Conservation (phyloP, 2,113 vertebrate species). For the Phrynocephalus versicolor region DNA sequence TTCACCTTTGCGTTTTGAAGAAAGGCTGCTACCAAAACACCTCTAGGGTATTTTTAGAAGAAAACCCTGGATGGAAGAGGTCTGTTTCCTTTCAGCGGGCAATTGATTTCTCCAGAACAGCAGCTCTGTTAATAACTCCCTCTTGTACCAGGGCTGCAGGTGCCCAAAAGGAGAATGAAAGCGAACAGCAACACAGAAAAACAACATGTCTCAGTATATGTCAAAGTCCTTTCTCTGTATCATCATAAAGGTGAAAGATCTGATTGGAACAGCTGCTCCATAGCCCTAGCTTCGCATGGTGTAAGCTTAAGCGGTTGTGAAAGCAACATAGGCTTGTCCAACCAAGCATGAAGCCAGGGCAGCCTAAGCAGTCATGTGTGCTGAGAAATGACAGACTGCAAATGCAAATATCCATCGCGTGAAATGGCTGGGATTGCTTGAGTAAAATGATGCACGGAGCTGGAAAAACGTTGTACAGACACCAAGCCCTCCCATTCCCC, state of each 20-base stretch:
- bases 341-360: slow-evolving; percentile 18
- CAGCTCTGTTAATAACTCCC: slow-evolving; percentile 52
- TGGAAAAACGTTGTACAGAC: background rate
- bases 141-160: slow-evolving; percentile 34
- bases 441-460: background rate
- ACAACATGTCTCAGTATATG: background rate
- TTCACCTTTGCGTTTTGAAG: slow-evolving; percentile 15
- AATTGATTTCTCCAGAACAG: slow-evolving; percentile 51
- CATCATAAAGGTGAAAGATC: slow-evolving; percentile 8
- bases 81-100: slow-evolving; percentile 40
- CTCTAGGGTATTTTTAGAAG: background rate
- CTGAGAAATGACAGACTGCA: slow-evolving; percentile 31
- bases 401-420: slow-evolving; percentile 31
- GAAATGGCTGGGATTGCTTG: slow-evolving; percentile 26
- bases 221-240: slow-evolving; percentile 31
- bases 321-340: slow-evolving; percentile 42
- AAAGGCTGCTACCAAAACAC: slow-evolving; percentile 30
- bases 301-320: slow-evolving; percentile 42
- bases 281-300: slow-evolving; percentile 25
- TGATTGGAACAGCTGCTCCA: slow-evolving; percentile 31
- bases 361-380: slow-evolving; percentile 19
- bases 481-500: slow-evolving; percentile 23
- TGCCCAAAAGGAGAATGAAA: slow-evolving; percentile 37
- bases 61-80: slow-evolving; percentile 8
- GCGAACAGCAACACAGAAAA: slow-evolving; percentile 37